Conservation (phyloP, 2,113 vertebrate genomes). For the Trematocara zebra region DNA sequence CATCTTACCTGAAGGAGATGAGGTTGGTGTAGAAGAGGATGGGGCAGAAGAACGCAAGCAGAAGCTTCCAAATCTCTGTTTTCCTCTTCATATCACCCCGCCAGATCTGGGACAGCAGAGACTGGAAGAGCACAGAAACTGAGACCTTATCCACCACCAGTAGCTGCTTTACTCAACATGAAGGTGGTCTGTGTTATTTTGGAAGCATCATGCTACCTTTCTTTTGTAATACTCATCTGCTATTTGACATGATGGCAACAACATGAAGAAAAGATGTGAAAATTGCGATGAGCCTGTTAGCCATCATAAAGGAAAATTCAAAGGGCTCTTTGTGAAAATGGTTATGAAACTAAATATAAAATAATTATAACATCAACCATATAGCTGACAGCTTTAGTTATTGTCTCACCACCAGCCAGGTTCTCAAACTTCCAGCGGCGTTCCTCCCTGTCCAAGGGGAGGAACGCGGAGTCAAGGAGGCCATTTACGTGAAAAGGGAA, state of each 20-base stretch:
- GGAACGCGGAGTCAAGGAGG: not conserved
- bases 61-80: not conserved
- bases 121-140: not conserved
- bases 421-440: slow-evolving; percentile 74
- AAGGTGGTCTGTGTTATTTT: not conserved
- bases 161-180: not conserved
- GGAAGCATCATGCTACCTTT: not conserved
- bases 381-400: not conserved
- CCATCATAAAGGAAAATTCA: slow-evolving; percentile 12
- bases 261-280: not conserved
- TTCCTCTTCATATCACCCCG: not conserved
- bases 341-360: not conserved
- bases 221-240: not conserved
- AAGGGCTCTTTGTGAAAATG: not conserved
- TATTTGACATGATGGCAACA: not conserved
- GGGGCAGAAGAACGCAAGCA: not conserved
- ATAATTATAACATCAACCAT: not conserved
- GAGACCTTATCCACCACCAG: not conserved
- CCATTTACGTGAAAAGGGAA: not conserved
- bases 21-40: not conserved
- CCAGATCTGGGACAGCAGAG: not conserved
- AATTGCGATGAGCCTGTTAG: not conserved
- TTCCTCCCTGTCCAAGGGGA: too few relatives aligned
- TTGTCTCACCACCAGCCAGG: slow-evolving; percentile 75
- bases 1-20: not conserved